phyloP scores from a whole-genome alignment of 2,797 vertebrate species.

The Artibeus jamaicensis region DNA sequence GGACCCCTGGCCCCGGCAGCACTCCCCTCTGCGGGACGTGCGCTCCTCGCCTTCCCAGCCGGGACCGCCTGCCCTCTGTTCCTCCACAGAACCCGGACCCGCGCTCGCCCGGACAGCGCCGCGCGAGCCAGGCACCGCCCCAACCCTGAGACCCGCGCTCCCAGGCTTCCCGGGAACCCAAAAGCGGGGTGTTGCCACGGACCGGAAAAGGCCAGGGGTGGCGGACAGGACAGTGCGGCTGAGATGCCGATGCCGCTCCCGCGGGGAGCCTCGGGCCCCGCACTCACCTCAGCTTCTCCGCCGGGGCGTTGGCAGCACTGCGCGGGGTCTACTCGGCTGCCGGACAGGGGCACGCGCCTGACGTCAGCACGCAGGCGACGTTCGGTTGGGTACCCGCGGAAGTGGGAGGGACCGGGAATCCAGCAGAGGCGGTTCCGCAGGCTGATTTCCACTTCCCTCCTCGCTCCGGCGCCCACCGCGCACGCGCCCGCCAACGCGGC shows the following conservation, averaged over 20 bases:
- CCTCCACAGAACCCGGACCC: neutral
- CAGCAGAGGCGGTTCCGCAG: neutral
- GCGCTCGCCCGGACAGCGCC: neutral
- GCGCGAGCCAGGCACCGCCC: neutral
- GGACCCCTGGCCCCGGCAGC: neutral
- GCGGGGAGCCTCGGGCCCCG: constrained; percentile 56
- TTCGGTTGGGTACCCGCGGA: constrained; percentile 51
- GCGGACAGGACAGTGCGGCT: accelerated
- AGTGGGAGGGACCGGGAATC: constrained; percentile 49
- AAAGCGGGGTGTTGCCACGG: neutral
- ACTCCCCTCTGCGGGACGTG: neutral
- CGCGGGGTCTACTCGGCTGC: constrained; percentile 78
- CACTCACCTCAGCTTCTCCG: constrained; percentile 79
- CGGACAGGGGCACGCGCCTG: constrained; percentile 77
- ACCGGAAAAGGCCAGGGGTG: neutral
- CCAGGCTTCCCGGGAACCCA: neutral
- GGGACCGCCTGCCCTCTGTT: neutral
- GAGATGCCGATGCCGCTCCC: neutral
- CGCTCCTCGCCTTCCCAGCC: neutral
- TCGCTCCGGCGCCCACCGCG: accelerated
- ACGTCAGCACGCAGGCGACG: constrained; percentile 75
- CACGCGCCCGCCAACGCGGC: accelerated
- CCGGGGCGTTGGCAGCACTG: constrained; percentile 81
- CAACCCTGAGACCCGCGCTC: neutral
- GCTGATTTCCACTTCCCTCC: neutral